Evolutionary conservation across 2,888 invertebrate species (phyloP), one percentile per base, ranked within the genome.

Genomic region (Dryobota labecula): DNA sequence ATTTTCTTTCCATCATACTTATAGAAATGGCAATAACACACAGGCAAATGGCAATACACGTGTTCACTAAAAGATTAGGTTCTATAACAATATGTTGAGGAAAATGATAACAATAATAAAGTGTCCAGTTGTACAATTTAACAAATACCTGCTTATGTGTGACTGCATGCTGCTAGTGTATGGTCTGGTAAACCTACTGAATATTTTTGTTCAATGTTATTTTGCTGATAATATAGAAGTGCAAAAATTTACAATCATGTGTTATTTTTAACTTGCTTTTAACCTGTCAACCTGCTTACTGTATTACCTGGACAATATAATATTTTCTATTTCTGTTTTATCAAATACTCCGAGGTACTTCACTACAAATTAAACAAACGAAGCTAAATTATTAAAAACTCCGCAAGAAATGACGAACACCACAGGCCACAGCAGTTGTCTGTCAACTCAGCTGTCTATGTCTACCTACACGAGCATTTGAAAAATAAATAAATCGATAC

Each of bases 401-500:
- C 38, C 38, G 24, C 30, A 62, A 53, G 43, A 63, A 30, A 54
- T 33, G 30, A 74, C 53, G 43, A 70, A 49, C n/a, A n/a, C n/a
- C n/a, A n/a, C n/a, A n/a, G n/a, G 30, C 9, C 20, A 30, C 24
- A 53, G 47, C 30, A 43, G 47, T 41, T 65, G 70, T 70, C 62
- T 65, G 70, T 70, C 62, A 76, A 58, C 71, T 73, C 73, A 73
- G 76, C 70, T 78, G 78, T 69, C 70, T 38, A 36, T 36, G 33
- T 65, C 36, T 27, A n/a, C 15, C n/a, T 36, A 60, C 6, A 27
- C 43, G n/a, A 38, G 51, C 49, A 49, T 47, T 63, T 43, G 56
- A 51, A 79, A 72, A 70, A 69, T 71, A 74, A 69, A 69, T 77
- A 73, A 68, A 69, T 75, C 67, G 56, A 63, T 80, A 67, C 4